A percentile compares a stretch with the other conserved stretches of the same genome.
phyloP scores from a whole-genome alignment of 2,888 invertebrate genomes.

The Tenthredo amoena region DNA sequence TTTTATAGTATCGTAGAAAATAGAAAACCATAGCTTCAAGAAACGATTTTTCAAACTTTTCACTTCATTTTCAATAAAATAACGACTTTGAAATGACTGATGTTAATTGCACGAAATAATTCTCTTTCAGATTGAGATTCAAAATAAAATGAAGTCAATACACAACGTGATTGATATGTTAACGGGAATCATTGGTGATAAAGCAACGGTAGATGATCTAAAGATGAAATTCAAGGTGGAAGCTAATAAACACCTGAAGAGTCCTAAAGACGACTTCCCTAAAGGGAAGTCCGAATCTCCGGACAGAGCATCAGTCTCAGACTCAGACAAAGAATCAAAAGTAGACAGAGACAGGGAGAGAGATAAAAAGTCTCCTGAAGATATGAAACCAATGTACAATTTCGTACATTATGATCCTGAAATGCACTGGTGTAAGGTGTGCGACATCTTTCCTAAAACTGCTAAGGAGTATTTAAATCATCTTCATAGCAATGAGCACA shows the following conservation, averaged over 20 bases:
- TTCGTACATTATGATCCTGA: slow-evolving; percentile 93
- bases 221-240: slow-evolving; percentile 73
- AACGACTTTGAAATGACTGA: not conserved
- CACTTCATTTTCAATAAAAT: not conserved
- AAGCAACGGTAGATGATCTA: slow-evolving; percentile 78
- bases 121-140: slow-evolving; percentile 85
- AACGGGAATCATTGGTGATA: slow-evolving; percentile 90
- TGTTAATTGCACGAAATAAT: slow-evolving; percentile 38
- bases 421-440: slow-evolving; percentile 94
- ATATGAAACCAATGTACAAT: slow-evolving; percentile 82
- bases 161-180: slow-evolving; percentile 94
- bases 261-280: slow-evolving; percentile 74
- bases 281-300: slow-evolving; percentile 71
- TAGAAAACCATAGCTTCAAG: not conserved
- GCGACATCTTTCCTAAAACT: slow-evolving; percentile 92
- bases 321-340: slow-evolving; percentile 72
- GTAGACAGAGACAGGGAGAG: slow-evolving; percentile 65
- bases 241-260: slow-evolving; percentile 68
- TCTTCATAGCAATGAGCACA: slow-evolving; percentile 89
- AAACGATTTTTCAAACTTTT: not conserved
- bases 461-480: slow-evolving; percentile 93
- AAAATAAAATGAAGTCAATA: slow-evolving; percentile 89
- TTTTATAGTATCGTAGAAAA: not conserved
- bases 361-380: slow-evolving; percentile 68
- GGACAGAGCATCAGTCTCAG: slow-evolving; percentile 65